A percentile compares a stretch with the other conserved stretches of the same genome.
Conservation (phyloP, 2,888 invertebrate genomes). For the Sialis fuliginosa region DNA sequence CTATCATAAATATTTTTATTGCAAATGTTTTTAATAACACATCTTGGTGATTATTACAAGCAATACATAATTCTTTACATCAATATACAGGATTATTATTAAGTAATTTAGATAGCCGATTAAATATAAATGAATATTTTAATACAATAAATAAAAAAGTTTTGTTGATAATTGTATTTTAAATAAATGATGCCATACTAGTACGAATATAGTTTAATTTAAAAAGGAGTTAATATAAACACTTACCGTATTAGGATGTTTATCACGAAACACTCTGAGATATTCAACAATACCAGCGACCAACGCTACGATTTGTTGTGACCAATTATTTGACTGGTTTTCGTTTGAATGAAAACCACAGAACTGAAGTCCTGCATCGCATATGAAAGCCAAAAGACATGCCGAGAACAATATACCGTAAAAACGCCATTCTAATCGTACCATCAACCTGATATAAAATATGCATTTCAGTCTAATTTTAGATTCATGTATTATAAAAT, state of each 20-base stretch:
- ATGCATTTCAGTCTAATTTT: conserved; percentile 1
- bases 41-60: too few relatives aligned
- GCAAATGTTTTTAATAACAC: too few relatives aligned
- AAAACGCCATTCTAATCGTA: conserved; percentile 23
- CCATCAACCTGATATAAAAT: conserved; percentile 20
- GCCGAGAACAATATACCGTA: conserved; percentile 24
- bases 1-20: too few relatives aligned
- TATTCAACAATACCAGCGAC: conserved; percentile 12
- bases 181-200: too few relatives aligned
- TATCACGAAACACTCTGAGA: conserved; percentile 18
- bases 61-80: too few relatives aligned
- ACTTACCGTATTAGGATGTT: conserved; percentile 23
- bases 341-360: conserved; percentile 9
- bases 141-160: too few relatives aligned
- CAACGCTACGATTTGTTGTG: conserved; percentile 13
- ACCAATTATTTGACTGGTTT: conserved; percentile 12
- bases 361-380: conserved; percentile 17
- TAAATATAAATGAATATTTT: too few relatives aligned
- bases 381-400: conserved; percentile 17
- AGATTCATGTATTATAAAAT: background rate
- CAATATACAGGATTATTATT: too few relatives aligned
- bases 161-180: too few relatives aligned
- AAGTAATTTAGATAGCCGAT: too few relatives aligned
- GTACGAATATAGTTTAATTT: background rate
- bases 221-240: background rate